Percentiles rank a stretch among this genome's conserved stretches.
These are phyloP conservation scores for Drosophila quadrilineata DNA, from an alignment of 1,140 invertebrate genomes.

Conservation along the genomic window DNA sequence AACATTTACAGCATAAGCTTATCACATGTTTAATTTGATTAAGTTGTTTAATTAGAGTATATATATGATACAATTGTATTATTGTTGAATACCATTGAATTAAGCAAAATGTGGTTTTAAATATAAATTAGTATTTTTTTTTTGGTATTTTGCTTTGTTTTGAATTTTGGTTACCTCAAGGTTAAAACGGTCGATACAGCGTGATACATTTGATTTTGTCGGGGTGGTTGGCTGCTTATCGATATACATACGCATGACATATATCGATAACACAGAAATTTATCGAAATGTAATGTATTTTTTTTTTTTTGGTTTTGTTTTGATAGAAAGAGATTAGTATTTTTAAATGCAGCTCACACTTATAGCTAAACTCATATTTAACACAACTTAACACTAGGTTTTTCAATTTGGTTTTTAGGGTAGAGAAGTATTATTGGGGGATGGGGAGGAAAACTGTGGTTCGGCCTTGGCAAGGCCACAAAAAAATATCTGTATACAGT, in stretches of 20 bases:
- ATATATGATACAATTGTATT: conserved; percentile 1
- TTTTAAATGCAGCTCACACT: conserved; percentile 31
- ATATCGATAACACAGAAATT: too few species aligned
- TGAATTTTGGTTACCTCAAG: conserved; percentile 89
- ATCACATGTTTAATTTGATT: conserved; percentile 18
- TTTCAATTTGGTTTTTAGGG: not conserved
- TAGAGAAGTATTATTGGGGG: not conserved
- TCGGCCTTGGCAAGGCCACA: too few species aligned
- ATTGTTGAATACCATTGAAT: conserved; percentile 1
- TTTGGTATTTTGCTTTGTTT: conserved; percentile 37
- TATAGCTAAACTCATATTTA: not conserved
- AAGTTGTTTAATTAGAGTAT: conserved; percentile 14
- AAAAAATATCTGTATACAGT: too few species aligned
- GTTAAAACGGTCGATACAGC: conserved; percentile 94
- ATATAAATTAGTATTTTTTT: conserved; percentile 12
- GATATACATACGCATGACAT: conserved; percentile 1
- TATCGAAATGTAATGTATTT: too few species aligned
- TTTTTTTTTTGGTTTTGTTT: not conserved
- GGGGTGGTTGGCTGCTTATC: conserved; percentile 72
- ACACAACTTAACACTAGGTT: conserved; percentile 6
- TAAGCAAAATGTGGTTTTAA: conserved; percentile 18
- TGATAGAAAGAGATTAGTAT: conserved; percentile 41
- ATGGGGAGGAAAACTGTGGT: too few species aligned
- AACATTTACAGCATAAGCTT: conserved; percentile 55
- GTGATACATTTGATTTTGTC: conserved; percentile 91